Conservation (phyloP, 1,140 invertebrate genomes). For the Phortica variegata region DNA sequence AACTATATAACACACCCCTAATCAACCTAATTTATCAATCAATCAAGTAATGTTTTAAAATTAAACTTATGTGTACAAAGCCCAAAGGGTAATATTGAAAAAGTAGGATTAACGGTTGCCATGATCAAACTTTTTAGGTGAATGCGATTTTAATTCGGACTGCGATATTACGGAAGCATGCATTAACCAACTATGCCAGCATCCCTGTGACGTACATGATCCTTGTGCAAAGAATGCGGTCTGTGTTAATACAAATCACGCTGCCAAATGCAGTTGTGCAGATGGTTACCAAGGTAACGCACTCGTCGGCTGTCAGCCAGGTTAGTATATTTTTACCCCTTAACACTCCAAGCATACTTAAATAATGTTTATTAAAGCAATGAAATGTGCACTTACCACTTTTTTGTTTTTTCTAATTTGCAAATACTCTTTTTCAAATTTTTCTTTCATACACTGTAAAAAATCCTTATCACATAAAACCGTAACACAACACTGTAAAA, state of each 20-base stretch:
- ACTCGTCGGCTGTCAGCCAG: constrained; percentile 73
- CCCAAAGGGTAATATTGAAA: background rate
- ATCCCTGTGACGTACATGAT: constrained; percentile 78
- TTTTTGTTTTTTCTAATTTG: constrained; percentile 19
- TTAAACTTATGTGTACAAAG: background rate
- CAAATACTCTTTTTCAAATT: constrained; percentile 17
- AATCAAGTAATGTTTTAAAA: no score
- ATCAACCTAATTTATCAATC: constrained; percentile 22
- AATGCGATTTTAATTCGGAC: constrained; percentile 78
- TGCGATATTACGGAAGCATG: constrained; percentile 79
- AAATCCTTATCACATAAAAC: constrained; percentile 39
- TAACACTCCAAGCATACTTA: constrained; percentile 21
- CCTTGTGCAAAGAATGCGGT: constrained; percentile 81
- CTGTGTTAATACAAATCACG: constrained; percentile 86
- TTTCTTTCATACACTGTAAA: constrained; percentile 48
- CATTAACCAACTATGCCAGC: constrained; percentile 75
- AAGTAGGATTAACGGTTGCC: no score
- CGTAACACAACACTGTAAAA: constrained; percentile 21
- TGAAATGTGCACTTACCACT: constrained; percentile 4
- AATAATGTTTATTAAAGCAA: constrained; percentile 33
- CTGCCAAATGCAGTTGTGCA: constrained; percentile 78
- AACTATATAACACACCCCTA: no score
- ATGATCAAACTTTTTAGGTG: constrained; percentile 67
- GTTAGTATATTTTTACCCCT: constrained; percentile 59
- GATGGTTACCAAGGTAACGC: constrained; percentile 86